Evolutionary conservation across 1,140 invertebrate genomes (phyloP), one percentile per base, ranked within the genome.

Genomic region (Pectinophora gossypiella): DNA sequence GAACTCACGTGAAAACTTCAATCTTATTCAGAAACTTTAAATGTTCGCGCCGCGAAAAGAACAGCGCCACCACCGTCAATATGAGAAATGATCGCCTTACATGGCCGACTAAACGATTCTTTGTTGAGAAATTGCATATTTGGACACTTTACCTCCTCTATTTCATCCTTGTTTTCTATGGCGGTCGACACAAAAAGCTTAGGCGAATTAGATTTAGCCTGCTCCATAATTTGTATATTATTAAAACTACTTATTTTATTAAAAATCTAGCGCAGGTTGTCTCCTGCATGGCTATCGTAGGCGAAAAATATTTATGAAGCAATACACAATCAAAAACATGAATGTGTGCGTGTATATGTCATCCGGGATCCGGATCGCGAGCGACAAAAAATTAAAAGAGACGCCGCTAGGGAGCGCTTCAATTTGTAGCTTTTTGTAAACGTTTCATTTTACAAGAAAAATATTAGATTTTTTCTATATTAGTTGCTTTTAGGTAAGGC

Each of bases 151-250:
- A 95, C 94, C 93, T 95, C 94, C 80, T 95, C 94, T 72, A 94
- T 89, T 77, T 95, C 94, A 89, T 95, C 94, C 90, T 94, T 94
- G 88, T 92, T 93, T 89, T 95, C 93, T 79, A 95, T 91, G 73
- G 91, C 90, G 72, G 90, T 92, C 62, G 91, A 81, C 77, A 88
- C 74, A 64, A 88, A 88, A 80, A 88, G 76, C 79, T 89, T 90
- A 66, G 90, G 90, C 71, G 86, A 77, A 81, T 84, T 88, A 77
- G 80, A 80, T 82, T 91, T 90, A 61, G 75, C 80, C 75, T 89
- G 87, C 81, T 90, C 90, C 90, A 91, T 90, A 82, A 83, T 87
- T 76, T 86, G 75, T 77, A 72, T 58, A 64, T 61, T 65, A 71
- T 68, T 74, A 74, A 79, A 85, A 83, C 69, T 69, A 74, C 64